Conservation (phyloP, 2,797 vertebrate species). For the Margarornis squamiger region DNA sequence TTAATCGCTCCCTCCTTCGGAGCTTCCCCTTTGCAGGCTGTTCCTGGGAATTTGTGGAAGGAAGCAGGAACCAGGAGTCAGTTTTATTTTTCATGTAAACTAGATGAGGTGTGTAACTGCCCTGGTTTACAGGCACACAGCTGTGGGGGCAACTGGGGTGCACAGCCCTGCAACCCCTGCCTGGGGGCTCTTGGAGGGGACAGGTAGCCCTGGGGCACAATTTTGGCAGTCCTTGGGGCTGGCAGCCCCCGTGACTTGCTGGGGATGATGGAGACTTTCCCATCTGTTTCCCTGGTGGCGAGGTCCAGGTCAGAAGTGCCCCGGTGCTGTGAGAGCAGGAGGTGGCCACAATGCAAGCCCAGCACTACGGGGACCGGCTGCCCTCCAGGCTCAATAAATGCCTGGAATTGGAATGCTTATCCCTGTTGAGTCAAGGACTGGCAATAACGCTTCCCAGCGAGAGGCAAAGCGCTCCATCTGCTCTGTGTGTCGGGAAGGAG, state of each 20-base stretch:
- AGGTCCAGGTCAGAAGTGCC: background rate
- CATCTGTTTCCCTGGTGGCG: accelerated
- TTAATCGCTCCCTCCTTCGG: constrained; percentile 40
- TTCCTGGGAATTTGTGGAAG: background rate
- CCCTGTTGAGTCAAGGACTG: background rate
- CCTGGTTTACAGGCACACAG: background rate
- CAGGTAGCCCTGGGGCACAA: accelerated
- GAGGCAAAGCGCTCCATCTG: constrained; percentile 26
- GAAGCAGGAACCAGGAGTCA: background rate
- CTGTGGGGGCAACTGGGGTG: accelerated
- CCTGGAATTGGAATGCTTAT: background rate
- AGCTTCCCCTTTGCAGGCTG: background rate
- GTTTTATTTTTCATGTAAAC: background rate
- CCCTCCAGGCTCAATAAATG: background rate
- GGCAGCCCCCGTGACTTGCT: accelerated
- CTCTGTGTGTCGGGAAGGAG: accelerated
- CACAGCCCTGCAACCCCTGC: background rate
- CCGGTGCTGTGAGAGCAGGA: accelerated
- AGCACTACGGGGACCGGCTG: accelerated
- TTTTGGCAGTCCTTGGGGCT: accelerated
- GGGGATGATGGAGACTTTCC: background rate
- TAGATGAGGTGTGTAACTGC: background rate
- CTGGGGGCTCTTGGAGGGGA: accelerated
- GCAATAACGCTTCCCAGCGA: background rate
- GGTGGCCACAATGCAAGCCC: accelerated